Evolutionary conservation across 2,888 invertebrate genomes (phyloP), one percentile per base, ranked within the genome.

Genomic region (Cryptops parisi): DNA sequence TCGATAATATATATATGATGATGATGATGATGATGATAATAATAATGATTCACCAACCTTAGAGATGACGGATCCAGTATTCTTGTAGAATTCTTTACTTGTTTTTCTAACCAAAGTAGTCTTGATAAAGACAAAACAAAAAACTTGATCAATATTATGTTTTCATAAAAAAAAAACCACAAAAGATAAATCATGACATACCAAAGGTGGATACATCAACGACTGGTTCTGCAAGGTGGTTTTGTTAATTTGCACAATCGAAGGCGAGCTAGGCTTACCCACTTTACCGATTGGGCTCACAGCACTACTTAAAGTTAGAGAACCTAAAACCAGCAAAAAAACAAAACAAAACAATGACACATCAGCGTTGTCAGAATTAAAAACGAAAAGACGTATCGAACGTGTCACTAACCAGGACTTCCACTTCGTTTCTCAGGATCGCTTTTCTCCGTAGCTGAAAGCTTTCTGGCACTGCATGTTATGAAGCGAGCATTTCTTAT

Each of bases 141-240:
- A 33, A 33, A 33, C 33, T 33, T 9, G 33, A 33, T 9, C 33
- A 33, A 9, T 33, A 33, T 15, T 33, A 15, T 33, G 33, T 9
- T 15, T 33, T 9, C 33, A 9, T 33, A 15, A 33, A 33, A 33
- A 33, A 6, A 33, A 33, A 9, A 33, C 6, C 33, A 33, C 33
- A 33, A 33, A 33, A 33, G 33, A 6, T n/a, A n/a, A n/a, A n/a
- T n/a, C n/a, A n/a, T n/a, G n/a, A 15, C 15, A 9, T 33, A 33
- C 33, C 33, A 33, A 33, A 9, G 33, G 33, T 33, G 33, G 47
- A 27, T 47, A 47, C 21, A 47, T 27, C 15, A 33, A 27, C 33
- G 27, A 26, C 33, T 47, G 47, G 21, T 27, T 47, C 21, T 47
- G 47, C 47, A 27, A 47, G 27, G 26, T 47, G 47, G 26, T 27